Conservation (phyloP, 2,797 vertebrate genomes). For the Simalia tracyae region DNA sequence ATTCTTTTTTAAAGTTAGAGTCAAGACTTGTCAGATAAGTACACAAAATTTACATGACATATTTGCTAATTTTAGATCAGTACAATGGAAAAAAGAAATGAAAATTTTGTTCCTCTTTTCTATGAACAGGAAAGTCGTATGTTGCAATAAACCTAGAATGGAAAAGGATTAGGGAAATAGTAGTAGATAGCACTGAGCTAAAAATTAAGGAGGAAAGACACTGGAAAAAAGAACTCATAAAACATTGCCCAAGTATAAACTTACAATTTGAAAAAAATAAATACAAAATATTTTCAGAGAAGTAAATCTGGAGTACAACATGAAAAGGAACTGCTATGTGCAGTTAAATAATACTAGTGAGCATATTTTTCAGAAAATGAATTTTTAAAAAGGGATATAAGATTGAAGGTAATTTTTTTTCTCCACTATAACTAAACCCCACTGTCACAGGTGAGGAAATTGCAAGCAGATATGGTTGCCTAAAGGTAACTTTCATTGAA, state of each 20-base stretch:
- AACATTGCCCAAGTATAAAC: slow-evolving; percentile 11
- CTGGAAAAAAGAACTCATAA: not conserved
- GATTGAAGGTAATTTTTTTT: not conserved
- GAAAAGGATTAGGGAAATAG: not conserved
- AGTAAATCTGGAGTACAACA: not conserved
- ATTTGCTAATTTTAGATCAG: not conserved
- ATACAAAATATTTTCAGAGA: slow-evolving; percentile 6
- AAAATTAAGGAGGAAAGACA: not conserved
- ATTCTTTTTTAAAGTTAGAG: not conserved
- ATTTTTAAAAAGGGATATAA: not conserved
- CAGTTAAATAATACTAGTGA: slow-evolving; percentile 15
- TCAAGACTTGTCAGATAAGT: not conserved
- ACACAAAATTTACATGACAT: not conserved
- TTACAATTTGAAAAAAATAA: not conserved
- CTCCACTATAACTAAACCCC: not conserved
- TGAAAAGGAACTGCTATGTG: slow-evolving; percentile 63
- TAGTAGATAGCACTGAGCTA: not conserved
- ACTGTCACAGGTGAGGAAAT: not conserved
- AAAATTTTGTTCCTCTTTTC: not conserved
- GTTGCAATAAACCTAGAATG: not conserved
- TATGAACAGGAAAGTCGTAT: not conserved
- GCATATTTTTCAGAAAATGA: not conserved
- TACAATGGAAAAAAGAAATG: not conserved
- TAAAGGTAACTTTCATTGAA: not conserved
- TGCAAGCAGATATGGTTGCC: not conserved